Percentiles rank a stretch among this genome's conserved stretches.
phyloP scores from a whole-genome alignment of 2,797 vertebrate genomes.

The Acanthurus lineatus region DNA sequence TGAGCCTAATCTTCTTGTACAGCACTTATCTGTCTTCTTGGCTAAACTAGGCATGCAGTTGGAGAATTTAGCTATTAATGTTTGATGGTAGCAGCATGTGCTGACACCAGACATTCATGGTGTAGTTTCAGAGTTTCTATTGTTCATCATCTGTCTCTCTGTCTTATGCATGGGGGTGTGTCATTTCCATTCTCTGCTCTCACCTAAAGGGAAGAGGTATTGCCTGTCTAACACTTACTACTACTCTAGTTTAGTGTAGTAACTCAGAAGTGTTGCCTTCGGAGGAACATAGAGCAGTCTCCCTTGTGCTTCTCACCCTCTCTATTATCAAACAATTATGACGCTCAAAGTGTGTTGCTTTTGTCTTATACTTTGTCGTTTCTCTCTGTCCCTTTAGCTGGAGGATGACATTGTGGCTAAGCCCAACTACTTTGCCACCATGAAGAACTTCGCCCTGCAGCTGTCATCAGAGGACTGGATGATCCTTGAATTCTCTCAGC shows the following conservation, averaged over 20 bases:
- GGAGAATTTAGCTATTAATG: slow-evolving; percentile 18
- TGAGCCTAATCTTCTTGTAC: slow-evolving; percentile 49
- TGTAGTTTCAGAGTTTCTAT: slow-evolving; percentile 36
- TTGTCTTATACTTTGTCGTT: neutral
- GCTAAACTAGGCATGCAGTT: slow-evolving; percentile 25
- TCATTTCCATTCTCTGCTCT: slow-evolving; percentile 60
- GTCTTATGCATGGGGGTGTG: slow-evolving; percentile 35
- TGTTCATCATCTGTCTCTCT: slow-evolving; percentile 50
- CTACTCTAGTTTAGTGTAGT: slow-evolving; percentile 45
- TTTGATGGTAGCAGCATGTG: slow-evolving; percentile 18
- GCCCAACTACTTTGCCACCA: slow-evolving; percentile 98
- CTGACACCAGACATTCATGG: neutral
- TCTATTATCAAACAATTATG: neutral
- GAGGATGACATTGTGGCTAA: slow-evolving; percentile 99
- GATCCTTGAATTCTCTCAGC: slow-evolving; percentile 99
- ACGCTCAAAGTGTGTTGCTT: neutral
- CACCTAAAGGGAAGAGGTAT: slow-evolving; percentile 76
- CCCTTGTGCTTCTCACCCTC: slow-evolving; percentile 1
- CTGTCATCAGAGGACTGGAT: slow-evolving; percentile 98
- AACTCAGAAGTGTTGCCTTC: slow-evolving; percentile 15
- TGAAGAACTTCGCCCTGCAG: slow-evolving; percentile 99
- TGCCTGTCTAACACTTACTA: slow-evolving; percentile 18
- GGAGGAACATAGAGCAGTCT: slow-evolving; percentile 49
- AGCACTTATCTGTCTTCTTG: slow-evolving; percentile 40
- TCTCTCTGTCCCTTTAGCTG: slow-evolving; percentile 84